Evolutionary conservation across 2,113 vertebrate genomes (phyloP).

Genomic region (Crotalus horridus): DNA sequence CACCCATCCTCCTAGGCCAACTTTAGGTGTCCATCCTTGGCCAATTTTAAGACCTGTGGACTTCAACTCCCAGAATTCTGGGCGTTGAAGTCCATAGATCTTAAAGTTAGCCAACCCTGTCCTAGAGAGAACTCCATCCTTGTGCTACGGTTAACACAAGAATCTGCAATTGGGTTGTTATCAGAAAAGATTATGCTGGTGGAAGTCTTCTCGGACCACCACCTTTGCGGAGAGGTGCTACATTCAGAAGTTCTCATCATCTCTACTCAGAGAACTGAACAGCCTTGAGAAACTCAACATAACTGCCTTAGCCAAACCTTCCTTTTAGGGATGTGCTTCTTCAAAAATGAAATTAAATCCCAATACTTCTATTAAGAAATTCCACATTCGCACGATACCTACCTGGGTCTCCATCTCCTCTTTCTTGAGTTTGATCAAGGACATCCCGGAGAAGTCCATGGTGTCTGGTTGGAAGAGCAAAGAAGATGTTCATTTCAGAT

Average conservation of each 20-base stretch:
- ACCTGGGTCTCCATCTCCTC: conserved; percentile 98
- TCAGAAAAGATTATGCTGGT: neutral
- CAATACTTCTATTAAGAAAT: rapidly evolving
- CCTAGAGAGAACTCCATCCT: neutral
- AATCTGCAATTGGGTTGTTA: neutral
- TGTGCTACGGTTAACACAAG: neutral
- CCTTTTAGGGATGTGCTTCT: neutral
- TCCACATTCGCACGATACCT: conserved; percentile 55
- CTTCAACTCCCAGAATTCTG: neutral
- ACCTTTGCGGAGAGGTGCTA: neutral
- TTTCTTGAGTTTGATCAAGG: conserved; percentile 92
- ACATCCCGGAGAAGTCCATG: conserved; percentile 97
- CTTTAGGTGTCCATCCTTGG: too few species aligned
- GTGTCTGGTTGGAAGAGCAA: conserved; percentile 71
- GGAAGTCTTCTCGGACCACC: neutral
- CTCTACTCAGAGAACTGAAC: neutral
- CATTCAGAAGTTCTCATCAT: neutral
- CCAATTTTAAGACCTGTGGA: neutral
- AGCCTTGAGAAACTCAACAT: too few species aligned
- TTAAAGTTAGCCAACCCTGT: too few species aligned
- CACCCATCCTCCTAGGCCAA: neutral
- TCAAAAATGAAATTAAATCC: neutral
- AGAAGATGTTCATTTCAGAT: neutral
- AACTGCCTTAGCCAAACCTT: neutral
- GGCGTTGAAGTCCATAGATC: neutral